Evolutionary conservation across 2,113 vertebrate species (phyloP), one percentile per base, ranked within the genome.

Genomic region (Amphilophus citrinellus): DNA sequence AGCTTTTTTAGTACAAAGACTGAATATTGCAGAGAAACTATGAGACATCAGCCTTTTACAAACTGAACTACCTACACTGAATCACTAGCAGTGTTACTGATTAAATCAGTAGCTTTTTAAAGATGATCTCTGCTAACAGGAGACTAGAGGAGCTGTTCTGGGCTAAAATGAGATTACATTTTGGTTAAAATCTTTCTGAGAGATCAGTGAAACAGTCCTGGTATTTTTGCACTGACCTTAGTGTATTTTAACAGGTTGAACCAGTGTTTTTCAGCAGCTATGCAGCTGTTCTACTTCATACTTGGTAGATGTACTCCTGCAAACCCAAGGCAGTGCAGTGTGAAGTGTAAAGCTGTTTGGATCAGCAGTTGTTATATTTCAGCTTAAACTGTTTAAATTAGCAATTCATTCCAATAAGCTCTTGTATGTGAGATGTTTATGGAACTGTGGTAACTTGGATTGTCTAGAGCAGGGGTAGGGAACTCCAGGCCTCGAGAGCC

Each of bases 11-110:
- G 66, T 53, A 30, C 27, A 73, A 32, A 35, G 47, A 73, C 27
- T 56, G 68, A 73, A 35, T 73, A 53, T 73, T 73, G 47, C 68
- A 73, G 47, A 56, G 68, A 73, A 56, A 53, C 68, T 73, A 10
- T 53, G 47, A 56, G 6, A 53, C 27, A 14, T 30, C 68, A 73
- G 18, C 68, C 47, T 20, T 73, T 73, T 73, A 56, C 68, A 73
- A 56, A 50, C 68, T 56, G 47, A 73, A n/a, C 18, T n/a, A 73
- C 42, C 42, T 30, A 30, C 50, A 53, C 68, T 73, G 66, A 73
- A 24, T 53, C 27, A 32, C 24, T 53, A 53, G 66, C 66, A 53
- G 42, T 68, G 22, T 50, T 27, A 47, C 22, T 50, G 44, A 53
- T 30, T 53, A 10, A 32, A 73, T 73, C 44, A 73, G 10, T 14